A percentile compares a stretch with the other conserved stretches of the same genome.
Conservation (phyloP, 1,140 invertebrate genomes). For the Drosophila carrolli region DNA sequence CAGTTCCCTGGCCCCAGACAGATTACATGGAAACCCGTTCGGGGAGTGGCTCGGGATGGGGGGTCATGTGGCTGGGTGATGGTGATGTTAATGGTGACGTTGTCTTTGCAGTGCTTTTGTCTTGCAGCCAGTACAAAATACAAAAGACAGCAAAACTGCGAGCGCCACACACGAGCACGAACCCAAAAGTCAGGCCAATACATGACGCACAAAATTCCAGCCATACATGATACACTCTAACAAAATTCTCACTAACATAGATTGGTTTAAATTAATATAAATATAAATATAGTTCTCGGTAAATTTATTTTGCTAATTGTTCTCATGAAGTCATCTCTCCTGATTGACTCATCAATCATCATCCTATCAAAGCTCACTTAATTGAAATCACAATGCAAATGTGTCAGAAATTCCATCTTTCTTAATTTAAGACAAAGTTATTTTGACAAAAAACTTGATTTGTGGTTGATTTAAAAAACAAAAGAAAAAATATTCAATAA, state of each 20-base stretch:
- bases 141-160: slow-evolving; percentile 79
- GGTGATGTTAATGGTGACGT: slow-evolving; percentile 36
- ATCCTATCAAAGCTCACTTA: slow-evolving; percentile 7
- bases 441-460: background rate
- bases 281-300: background rate
- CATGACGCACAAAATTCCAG: slow-evolving; percentile 77
- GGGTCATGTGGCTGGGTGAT: slow-evolving; percentile 1
- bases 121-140: slow-evolving; percentile 74
- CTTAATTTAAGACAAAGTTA: background rate
- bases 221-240: slow-evolving; percentile 22
- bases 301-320: slow-evolving; percentile 2
- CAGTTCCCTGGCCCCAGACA: slow-evolving; percentile 37
- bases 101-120: slow-evolving; percentile 66
- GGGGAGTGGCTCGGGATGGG: background rate
- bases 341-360: slow-evolving; percentile 37
- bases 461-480: background rate
- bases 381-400: slow-evolving; percentile 17
- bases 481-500: background rate
- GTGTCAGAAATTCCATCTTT: background rate
- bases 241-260: background rate
- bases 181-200: slow-evolving; percentile 32
- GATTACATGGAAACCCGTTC: slow-evolving; percentile 71
- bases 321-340: slow-evolving; percentile 27
- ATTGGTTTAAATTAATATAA: background rate
- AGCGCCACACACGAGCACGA: slow-evolving; percentile 62